Evolutionary conservation across 2,888 invertebrate genomes (phyloP).

Genomic region (Diogma glabrata): DNA sequence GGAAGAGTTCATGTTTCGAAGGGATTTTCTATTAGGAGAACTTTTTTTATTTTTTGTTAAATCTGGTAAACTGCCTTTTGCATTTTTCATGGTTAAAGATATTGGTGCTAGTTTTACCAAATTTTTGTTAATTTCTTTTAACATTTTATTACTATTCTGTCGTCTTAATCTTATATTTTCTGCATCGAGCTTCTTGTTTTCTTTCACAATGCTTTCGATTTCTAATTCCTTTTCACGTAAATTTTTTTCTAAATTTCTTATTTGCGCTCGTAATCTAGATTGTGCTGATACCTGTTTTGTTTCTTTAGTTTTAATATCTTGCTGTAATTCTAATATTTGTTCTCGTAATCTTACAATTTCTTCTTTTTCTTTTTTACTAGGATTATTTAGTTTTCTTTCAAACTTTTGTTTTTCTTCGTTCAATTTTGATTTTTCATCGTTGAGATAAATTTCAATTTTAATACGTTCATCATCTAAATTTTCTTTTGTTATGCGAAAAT

Average conservation of each 20-base stretch:
- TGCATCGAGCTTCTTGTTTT: constrained; percentile 50
- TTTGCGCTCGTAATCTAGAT: constrained; percentile 60
- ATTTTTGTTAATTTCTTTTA: constrained; percentile 62
- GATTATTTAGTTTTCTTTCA: constrained; percentile 54
- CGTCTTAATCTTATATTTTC: constrained; percentile 44
- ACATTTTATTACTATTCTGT: constrained; percentile 57
- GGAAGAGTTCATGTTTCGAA: not conserved
- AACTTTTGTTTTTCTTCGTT: constrained; percentile 52
- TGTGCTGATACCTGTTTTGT: constrained; percentile 58
- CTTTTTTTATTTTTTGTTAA: not conserved
- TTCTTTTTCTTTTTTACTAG: constrained; percentile 55
- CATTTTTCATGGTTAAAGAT: not conserved
- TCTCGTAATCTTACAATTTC: constrained; percentile 53
- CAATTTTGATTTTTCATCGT: constrained; percentile 57
- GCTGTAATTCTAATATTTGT: constrained; percentile 51
- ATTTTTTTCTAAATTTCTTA: constrained; percentile 60
- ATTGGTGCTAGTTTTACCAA: constrained; percentile 23
- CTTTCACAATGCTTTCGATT: constrained; percentile 53
- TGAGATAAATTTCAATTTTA: constrained; percentile 49
- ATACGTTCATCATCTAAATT: constrained; percentile 50
- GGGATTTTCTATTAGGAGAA: not conserved
- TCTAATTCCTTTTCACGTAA: constrained; percentile 51
- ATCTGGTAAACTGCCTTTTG: not conserved
- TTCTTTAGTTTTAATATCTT: constrained; percentile 60
- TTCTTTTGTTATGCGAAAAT: not conserved